A percentile compares a stretch with the other conserved stretches of the same genome.
Conservation (phyloP, 2,797 vertebrate species). For the Phrynocephalus vlangalii region DNA sequence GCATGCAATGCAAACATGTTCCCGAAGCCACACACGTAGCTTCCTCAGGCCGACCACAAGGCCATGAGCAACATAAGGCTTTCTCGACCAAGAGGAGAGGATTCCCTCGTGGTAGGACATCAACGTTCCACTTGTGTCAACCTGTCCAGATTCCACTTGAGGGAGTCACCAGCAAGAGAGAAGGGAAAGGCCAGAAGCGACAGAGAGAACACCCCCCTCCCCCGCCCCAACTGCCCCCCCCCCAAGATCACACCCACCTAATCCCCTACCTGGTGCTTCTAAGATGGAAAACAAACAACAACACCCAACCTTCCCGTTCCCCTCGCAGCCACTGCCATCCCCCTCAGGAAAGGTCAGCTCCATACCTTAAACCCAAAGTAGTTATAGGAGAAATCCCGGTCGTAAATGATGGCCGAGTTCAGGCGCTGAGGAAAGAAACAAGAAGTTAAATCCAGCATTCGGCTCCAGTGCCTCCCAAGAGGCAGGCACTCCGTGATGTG, state of each 20-base stretch:
- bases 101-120: no score
- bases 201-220: no score
- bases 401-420: conserved; percentile 96
- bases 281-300: background rate
- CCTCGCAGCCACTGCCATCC: rapidly evolving
- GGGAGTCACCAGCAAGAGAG: no score
- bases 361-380: conserved; percentile 97
- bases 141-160: background rate
- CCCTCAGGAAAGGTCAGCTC: background rate
- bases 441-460: background rate
- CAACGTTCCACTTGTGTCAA: no score
- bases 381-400: conserved; percentile 98
- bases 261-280: background rate
- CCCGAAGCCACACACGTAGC: background rate
- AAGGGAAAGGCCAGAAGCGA: no score
- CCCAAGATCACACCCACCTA: no score
- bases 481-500: background rate
- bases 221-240: background rate
- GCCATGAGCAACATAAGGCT: background rate
- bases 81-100: no score
- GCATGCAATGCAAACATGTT: no score
- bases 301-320: background rate
- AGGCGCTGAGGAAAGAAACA: conserved; percentile 81
- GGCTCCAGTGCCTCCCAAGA: no score
- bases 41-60: no score